phyloP scores from a whole-genome alignment of 2,888 invertebrate genomes.

The Argyresthia goedartella region DNA sequence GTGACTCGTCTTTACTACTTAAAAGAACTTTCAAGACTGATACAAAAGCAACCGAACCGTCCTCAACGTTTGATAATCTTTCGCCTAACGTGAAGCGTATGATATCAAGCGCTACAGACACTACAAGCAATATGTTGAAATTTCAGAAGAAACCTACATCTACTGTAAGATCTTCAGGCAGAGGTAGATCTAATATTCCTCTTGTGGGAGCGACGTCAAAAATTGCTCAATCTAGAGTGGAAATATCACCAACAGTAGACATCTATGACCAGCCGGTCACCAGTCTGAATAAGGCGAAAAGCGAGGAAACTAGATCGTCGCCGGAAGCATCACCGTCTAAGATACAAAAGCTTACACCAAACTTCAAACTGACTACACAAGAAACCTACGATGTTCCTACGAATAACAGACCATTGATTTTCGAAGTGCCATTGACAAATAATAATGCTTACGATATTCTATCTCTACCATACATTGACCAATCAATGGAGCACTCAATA shows the following conservation, averaged over 20 bases:
- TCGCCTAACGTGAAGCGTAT: conserved; percentile 75
- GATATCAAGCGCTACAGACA: conserved; percentile 66
- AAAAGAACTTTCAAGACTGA: conserved; percentile 46
- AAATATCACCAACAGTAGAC: conserved; percentile 55
- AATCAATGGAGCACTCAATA: conserved; percentile 61
- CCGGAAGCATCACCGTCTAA: conserved; percentile 24
- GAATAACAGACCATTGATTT: conserved; percentile 55
- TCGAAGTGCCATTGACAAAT: conserved; percentile 54
- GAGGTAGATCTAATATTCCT: conserved; percentile 54
- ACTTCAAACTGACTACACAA: conserved; percentile 45
- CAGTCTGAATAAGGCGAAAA: conserved; percentile 23
- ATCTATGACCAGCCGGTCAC: conserved; percentile 56
- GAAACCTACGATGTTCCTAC: conserved; percentile 58
- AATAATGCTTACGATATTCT: conserved; percentile 60
- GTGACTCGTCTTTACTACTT: conserved; percentile 36
- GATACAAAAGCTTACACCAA: conserved; percentile 30
- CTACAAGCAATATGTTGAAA: conserved; percentile 48
- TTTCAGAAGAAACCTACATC: conserved; percentile 49
- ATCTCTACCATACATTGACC: conserved; percentile 59
- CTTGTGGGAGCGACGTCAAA: conserved; percentile 64
- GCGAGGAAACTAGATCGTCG: conserved; percentile 18
- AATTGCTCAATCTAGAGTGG: conserved; percentile 61
- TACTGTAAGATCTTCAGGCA: conserved; percentile 39
- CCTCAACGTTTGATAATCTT: conserved; percentile 59
- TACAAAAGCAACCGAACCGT: conserved; percentile 30